These are phyloP conservation scores for Porites australiensis DNA, from an alignment of 64 coral and sea anemone species.

Conservation along the genomic window DNA sequence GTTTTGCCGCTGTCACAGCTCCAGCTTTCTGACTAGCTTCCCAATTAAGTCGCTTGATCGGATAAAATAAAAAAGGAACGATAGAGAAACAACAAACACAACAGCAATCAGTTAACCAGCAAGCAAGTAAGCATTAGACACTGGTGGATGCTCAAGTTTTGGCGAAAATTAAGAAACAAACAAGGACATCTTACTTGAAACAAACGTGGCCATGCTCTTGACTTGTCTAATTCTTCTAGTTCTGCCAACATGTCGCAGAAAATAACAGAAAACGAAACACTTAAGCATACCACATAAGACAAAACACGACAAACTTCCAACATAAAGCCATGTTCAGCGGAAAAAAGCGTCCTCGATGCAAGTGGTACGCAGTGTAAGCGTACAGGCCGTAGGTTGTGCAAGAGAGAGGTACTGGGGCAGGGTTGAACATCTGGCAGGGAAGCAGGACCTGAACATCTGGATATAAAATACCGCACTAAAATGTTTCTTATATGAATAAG, in stretches of 20 bases:
- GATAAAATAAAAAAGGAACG: background rate
- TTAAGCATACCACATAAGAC: background rate
- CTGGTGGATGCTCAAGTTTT: too few relatives aligned
- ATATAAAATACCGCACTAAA: too few relatives aligned
- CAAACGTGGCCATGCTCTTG: slow-evolving; percentile 64
- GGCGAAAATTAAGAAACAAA: too few relatives aligned
- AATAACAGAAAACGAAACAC: slow-evolving; percentile 15
- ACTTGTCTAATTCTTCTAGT: slow-evolving; percentile 85
- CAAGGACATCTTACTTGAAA: slow-evolving; percentile 74
- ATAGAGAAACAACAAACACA: background rate
- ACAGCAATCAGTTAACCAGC: too few relatives aligned
- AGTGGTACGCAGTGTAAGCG: background rate
- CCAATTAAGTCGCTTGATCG: slow-evolving; percentile 72
- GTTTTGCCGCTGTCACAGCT: slow-evolving; percentile 74
- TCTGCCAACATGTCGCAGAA: slow-evolving; percentile 69
- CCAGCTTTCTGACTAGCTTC: slow-evolving; percentile 80
- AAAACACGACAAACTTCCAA: background rate
- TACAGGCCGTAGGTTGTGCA: too few relatives aligned
- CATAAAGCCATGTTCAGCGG: background rate
- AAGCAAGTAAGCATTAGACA: too few relatives aligned
- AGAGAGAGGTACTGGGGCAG: too few relatives aligned
- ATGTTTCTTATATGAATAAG: too few relatives aligned
- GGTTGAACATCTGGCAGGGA: too few relatives aligned
- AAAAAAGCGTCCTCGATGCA: too few relatives aligned
- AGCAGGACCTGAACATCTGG: too few relatives aligned